Conservation (phyloP, 2,113 vertebrate genomes). For the Urocynchramus pylzowi region DNA sequence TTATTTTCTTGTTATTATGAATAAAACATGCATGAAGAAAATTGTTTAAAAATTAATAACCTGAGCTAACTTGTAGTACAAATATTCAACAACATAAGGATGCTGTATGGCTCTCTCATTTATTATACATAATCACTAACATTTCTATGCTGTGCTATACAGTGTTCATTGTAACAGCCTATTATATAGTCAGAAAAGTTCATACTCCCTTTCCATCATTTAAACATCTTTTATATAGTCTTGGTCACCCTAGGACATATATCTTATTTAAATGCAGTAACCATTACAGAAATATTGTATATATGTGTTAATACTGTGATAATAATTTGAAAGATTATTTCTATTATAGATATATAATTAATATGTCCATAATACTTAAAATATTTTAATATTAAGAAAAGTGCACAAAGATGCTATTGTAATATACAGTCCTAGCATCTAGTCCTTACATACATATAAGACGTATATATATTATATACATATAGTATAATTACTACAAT, state of each 20-base stretch:
- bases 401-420: background rate
- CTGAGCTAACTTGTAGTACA: background rate
- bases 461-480: too few relatives aligned
- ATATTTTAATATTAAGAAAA: slow-evolving; percentile 63
- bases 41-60: background rate
- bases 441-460: background rate
- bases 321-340: slow-evolving; percentile 26
- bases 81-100: background rate
- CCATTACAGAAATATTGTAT: background rate
- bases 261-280: slow-evolving; percentile 55
- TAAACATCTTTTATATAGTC: background rate
- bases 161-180: background rate
- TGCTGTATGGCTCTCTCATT: background rate
- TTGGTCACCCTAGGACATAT: background rate
- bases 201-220: slow-evolving; percentile 12
- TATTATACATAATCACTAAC: background rate
- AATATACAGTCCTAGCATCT: background rate
- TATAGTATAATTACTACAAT: background rate
- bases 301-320: slow-evolving; percentile 52
- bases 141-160: background rate
- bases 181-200: background rate
- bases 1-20: background rate
- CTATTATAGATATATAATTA: slow-evolving; percentile 11
- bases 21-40: background rate
- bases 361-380: slow-evolving; percentile 35